Evolutionary conservation across 1,140 invertebrate genomes (phyloP).

Genomic region (Panagrolaimus sp.): DNA sequence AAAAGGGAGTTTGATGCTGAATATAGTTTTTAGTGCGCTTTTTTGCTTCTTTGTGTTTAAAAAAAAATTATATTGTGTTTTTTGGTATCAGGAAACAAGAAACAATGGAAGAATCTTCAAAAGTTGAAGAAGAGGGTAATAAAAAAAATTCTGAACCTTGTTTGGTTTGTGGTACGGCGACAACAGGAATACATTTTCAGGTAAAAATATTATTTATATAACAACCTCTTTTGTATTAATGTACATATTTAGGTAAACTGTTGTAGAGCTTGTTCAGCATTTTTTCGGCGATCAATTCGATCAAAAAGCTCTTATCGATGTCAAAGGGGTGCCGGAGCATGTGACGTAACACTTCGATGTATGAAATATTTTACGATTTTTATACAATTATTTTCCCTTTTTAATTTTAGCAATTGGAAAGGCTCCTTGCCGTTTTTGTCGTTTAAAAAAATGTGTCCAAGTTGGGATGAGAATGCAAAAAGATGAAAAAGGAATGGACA

Average conservation of each 20-base stretch:
- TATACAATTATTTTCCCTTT: no score
- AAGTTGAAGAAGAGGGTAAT: no score
- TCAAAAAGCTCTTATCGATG: conserved; percentile 5
- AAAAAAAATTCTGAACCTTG: neutral
- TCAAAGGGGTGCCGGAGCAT: neutral
- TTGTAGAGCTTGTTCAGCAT: neutral
- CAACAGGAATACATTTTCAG: conserved; percentile 3
- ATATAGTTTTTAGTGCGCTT: no score
- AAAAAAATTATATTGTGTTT: no score
- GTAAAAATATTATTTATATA: neutral
- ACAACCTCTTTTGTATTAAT: neutral
- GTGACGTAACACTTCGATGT: conserved; percentile 4
- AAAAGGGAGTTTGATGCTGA: no score
- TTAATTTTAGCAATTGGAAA: neutral
- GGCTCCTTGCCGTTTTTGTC: neutral
- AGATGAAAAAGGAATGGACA: no score
- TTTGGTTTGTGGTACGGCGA: neutral
- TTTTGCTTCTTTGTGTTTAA: no score
- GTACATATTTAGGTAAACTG: neutral
- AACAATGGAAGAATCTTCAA: no score
- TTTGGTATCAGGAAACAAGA: no score
- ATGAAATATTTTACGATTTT: neutral
- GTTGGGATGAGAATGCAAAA: neutral
- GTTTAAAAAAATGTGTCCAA: conserved; percentile 9
- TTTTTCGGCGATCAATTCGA: conserved; percentile 1